Evolutionary conservation across 2,113 vertebrate species (phyloP).

Genomic region (Lipophrys pholis): DNA sequence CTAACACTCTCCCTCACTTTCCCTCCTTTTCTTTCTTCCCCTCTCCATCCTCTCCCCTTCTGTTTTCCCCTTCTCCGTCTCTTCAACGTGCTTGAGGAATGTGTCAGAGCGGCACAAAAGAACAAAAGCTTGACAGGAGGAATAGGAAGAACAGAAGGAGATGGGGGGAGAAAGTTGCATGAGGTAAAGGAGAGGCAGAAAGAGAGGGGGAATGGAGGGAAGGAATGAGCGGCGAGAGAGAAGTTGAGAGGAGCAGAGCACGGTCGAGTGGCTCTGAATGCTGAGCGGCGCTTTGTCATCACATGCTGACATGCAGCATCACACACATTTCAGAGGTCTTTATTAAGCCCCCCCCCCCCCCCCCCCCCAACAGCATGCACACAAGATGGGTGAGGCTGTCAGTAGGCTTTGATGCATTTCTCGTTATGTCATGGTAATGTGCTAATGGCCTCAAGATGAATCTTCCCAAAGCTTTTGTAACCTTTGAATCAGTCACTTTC

Average conservation of each 20-base stretch:
- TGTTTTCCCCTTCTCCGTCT: slow-evolving; percentile 49
- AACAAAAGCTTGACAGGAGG: slow-evolving; percentile 75
- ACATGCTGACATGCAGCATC: slow-evolving; percentile 72
- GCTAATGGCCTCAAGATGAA: slow-evolving; percentile 57
- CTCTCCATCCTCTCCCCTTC: slow-evolving; percentile 47
- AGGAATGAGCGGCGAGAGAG: slow-evolving; percentile 47
- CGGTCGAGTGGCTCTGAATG: slow-evolving; percentile 70
- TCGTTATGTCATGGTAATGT: slow-evolving; percentile 60
- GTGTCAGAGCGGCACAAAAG: slow-evolving; percentile 78
- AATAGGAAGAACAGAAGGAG: slow-evolving; percentile 19
- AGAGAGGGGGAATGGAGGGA: slow-evolving; percentile 40
- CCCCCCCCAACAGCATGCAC: slow-evolving; percentile 29
- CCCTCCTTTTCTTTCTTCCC: slow-evolving; percentile 30
- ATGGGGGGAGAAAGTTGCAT: slow-evolving; percentile 38
- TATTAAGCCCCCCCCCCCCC: slow-evolving; percentile 41
- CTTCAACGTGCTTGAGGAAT: slow-evolving; percentile 73
- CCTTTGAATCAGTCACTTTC: slow-evolving; percentile 61
- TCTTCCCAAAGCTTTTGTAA: slow-evolving; percentile 41
- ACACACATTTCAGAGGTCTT: slow-evolving; percentile 69
- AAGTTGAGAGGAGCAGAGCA: slow-evolving; percentile 58
- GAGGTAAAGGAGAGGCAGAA: slow-evolving; percentile 55
- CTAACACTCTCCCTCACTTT: slow-evolving; percentile 43
- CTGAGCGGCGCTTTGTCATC: slow-evolving; percentile 73
- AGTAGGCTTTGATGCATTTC: slow-evolving; percentile 56
- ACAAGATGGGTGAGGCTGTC: slow-evolving; percentile 51